A percentile compares a stretch with the other conserved stretches of the same genome.
Evolutionary conservation across 2,888 invertebrate species (phyloP).

Genomic region (Drepana falcataria): DNA sequence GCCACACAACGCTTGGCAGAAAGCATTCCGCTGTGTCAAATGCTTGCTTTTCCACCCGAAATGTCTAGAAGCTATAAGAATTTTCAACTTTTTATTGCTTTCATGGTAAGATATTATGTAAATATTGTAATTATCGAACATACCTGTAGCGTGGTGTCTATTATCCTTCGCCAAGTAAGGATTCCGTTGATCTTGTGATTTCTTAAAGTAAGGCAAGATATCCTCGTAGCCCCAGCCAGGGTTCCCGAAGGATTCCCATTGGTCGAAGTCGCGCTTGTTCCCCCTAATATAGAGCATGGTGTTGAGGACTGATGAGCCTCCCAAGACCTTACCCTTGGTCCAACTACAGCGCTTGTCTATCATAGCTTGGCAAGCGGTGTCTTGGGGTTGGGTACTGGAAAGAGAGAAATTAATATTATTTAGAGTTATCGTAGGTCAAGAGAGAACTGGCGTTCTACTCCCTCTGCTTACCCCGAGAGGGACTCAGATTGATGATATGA

Average conservation of each 20-base stretch:
- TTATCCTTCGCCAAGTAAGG: conserved; percentile 89
- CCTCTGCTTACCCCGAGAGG: too few species aligned
- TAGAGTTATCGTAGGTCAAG: neutral
- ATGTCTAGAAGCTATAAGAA: too few species aligned
- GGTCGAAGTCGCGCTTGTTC: conserved; percentile 90
- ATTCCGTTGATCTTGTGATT: conserved; percentile 92
- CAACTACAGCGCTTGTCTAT: conserved; percentile 89
- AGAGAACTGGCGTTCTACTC: too few species aligned
- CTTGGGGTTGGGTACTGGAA: conserved; percentile 89
- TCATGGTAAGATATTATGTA: too few species aligned
- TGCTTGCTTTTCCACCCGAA: too few species aligned
- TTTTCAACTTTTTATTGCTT: too few species aligned
- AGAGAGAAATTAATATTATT: neutral
- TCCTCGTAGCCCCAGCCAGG: conserved; percentile 93
- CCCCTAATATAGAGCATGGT: conserved; percentile 96
- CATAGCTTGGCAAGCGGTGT: conserved; percentile 92
- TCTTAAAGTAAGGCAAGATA: conserved; percentile 89
- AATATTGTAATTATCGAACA: conserved; percentile 4
- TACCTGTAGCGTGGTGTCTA: conserved; percentile 85
- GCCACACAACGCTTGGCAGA: too few species aligned
- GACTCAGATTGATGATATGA: too few species aligned
- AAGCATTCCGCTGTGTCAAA: too few species aligned
- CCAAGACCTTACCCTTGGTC: conserved; percentile 93
- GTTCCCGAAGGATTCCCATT: conserved; percentile 92
- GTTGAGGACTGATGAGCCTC: conserved; percentile 92